These are phyloP conservation scores for Cathartes aura DNA, from an alignment of 2,113 vertebrate species.

Conservation along the genomic window DNA sequence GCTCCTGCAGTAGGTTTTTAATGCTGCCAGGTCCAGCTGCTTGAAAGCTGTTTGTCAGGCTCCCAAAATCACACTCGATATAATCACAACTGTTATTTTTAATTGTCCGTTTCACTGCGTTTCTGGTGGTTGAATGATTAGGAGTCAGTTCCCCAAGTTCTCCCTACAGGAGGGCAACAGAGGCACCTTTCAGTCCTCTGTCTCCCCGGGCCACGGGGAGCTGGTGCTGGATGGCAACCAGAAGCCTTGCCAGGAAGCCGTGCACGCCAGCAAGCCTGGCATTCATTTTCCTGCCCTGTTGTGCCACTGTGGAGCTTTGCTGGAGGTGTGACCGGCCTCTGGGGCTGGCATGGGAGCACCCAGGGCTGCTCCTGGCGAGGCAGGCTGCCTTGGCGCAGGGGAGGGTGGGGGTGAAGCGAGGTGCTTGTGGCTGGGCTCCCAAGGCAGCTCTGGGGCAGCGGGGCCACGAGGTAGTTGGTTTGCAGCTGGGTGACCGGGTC, in stretches of 20 bases:
- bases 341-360: background rate
- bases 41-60: background rate
- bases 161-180: background rate
- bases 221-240: background rate
- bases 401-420: no score
- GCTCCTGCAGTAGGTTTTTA: background rate
- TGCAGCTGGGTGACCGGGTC: background rate
- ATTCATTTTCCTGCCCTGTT: background rate
- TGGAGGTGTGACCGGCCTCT: no score
- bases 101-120: fast-evolving
- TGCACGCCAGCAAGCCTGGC: fast-evolving
- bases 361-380: background rate
- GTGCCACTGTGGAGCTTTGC: background rate
- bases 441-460: background rate
- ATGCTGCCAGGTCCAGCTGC: background rate
- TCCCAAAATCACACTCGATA: background rate
- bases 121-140: background rate
- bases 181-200: background rate
- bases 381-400: background rate
- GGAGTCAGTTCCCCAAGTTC: background rate
- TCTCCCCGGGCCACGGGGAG: background rate
- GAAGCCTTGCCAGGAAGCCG: background rate
- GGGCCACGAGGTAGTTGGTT: background rate
- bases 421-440: background rate
- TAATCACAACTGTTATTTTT: background rate